Evolutionary conservation across 30 jellyfish, hydroid and myxozoan species (phyloP).

Genomic region (Turritopsis dohrnii): DNA sequence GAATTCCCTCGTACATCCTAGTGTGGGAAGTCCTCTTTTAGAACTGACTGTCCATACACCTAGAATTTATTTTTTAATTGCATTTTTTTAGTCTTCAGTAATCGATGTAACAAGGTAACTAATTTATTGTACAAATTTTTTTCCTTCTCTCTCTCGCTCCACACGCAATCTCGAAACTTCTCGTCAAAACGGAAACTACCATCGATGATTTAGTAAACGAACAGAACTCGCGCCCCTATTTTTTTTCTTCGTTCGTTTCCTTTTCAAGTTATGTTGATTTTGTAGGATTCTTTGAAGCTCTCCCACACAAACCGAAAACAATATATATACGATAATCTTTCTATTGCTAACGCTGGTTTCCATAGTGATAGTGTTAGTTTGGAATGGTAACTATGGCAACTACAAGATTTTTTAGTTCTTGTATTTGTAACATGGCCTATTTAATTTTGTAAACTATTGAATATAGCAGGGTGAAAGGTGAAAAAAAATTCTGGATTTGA

Average conservation of each 20-base stretch:
- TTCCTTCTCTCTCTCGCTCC: not conserved
- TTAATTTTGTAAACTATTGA: conserved; percentile 30
- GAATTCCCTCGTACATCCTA: not conserved
- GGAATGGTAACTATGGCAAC: not conserved
- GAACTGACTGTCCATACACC: not conserved
- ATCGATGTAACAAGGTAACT: conserved; percentile 2
- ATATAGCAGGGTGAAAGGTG: conserved; percentile 27
- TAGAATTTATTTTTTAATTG: conserved; percentile 16
- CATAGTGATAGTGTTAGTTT: not conserved
- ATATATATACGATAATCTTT: not conserved
- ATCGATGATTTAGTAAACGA: not conserved
- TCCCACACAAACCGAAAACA: not conserved
- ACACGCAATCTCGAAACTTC: not conserved
- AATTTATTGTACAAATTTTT: conserved; percentile 1
- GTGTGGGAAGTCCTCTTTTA: not conserved
- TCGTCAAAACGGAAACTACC: not conserved
- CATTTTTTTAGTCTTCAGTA: conserved; percentile 14
- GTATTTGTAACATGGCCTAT: conserved; percentile 22
- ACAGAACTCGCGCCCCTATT: not conserved
- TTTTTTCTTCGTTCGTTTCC: not conserved
- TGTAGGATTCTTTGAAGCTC: not conserved
- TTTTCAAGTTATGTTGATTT: not conserved
- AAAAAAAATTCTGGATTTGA: not conserved
- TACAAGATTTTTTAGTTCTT: not conserved
- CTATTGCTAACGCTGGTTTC: not conserved